Percentiles rank a stretch among this genome's conserved stretches.
Evolutionary conservation across 2,888 invertebrate species (phyloP).

Genomic region (Rhagonycha fulva): DNA sequence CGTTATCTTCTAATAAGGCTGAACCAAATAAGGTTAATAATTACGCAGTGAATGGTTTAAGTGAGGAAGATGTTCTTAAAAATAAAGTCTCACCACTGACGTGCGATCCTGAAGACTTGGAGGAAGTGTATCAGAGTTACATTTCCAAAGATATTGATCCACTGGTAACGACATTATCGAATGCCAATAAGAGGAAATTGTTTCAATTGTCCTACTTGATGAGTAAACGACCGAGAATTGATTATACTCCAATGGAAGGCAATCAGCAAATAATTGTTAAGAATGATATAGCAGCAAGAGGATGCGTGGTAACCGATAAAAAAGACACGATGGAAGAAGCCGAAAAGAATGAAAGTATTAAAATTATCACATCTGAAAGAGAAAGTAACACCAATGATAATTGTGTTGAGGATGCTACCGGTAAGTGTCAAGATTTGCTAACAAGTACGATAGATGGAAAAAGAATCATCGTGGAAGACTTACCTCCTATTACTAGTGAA

Average conservation of each 20-base stretch:
- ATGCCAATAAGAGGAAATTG: neutral
- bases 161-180: neutral
- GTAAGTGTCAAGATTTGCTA: neutral
- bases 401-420: neutral
- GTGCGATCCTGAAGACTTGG: neutral
- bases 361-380: neutral
- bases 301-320: neutral
- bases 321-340: neutral
- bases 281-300: neutral
- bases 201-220: neutral
- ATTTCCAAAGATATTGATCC: neutral
- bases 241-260: neutral
- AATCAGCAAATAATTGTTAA: neutral
- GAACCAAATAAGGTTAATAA: no score
- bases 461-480: neutral
- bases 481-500: neutral
- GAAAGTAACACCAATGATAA: neutral
- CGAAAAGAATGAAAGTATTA: neutral
- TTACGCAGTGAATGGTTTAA: neutral
- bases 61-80: neutral
- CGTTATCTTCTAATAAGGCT: neutral
- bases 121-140: neutral
- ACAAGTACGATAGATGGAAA: neutral
- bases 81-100: neutral
- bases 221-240: neutral